Evolutionary conservation across 2,113 vertebrate species (phyloP).

Genomic region (Hyla sarda): DNA sequence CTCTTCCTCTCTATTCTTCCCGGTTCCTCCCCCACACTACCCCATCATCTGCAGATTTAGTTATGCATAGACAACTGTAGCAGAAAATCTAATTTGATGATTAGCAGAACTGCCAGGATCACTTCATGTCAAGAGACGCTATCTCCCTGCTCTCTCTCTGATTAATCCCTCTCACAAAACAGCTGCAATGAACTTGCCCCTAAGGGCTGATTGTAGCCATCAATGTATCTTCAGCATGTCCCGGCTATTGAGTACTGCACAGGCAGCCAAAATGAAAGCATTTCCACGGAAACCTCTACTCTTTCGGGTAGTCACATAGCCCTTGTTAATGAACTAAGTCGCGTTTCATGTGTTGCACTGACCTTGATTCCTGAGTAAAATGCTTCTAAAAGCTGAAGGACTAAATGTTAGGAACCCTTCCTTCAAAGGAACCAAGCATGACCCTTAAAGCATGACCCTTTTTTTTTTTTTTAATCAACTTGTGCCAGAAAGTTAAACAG

Average conservation of each 20-base stretch:
- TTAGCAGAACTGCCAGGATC: conserved; percentile 59
- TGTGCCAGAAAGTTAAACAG: no score
- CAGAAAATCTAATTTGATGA: conserved; percentile 62
- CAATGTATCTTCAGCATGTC: conserved; percentile 58
- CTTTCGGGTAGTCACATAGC: not conserved
- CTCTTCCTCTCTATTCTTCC: conserved; percentile 38
- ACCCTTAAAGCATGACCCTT: no score
- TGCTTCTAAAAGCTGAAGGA: not conserved
- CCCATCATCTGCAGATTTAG: conserved; percentile 59
- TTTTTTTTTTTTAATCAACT: no score
- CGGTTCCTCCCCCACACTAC: conserved; percentile 39
- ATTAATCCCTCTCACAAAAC: conserved; percentile 59
- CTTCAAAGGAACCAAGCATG: no score
- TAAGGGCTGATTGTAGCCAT: conserved; percentile 54
- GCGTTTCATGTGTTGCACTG: not conserved
- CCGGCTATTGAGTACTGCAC: conserved; percentile 69
- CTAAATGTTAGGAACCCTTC: not conserved
- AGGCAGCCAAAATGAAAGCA: conserved; percentile 68
- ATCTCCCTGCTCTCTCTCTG: conserved; percentile 58
- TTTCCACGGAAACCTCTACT: not conserved
- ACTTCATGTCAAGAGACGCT: conserved; percentile 60
- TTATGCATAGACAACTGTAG: conserved; percentile 60
- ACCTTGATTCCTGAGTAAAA: not conserved
- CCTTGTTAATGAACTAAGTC: not conserved
- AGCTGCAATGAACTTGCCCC: conserved; percentile 58